These are phyloP conservation scores for Pangasius macronema DNA, from an alignment of 2,797 vertebrate species.

Conservation along the genomic window DNA sequence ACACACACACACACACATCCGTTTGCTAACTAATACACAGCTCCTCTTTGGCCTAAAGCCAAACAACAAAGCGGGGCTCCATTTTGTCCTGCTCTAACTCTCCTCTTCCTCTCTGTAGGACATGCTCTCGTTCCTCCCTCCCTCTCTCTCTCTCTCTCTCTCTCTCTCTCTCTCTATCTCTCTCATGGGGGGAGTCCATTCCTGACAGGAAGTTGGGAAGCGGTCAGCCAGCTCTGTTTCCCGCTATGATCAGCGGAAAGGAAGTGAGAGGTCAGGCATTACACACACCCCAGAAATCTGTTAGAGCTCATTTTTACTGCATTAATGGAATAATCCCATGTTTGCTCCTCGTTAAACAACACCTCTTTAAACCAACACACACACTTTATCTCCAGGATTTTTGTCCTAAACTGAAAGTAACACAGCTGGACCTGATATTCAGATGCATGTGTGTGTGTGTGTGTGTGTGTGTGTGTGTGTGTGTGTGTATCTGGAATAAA, in stretches of 20 bases:
- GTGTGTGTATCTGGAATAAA: not conserved
- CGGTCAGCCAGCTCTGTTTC: constrained; percentile 71
- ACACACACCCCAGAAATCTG: not conserved
- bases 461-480: not conserved
- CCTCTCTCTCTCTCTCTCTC: constrained; percentile 54
- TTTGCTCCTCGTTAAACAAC: not conserved
- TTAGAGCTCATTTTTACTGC: not conserved
- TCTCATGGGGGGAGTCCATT: constrained; percentile 41
- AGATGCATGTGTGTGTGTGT: too few relatives aligned
- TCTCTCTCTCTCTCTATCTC: constrained; percentile 29
- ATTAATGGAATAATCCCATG: not conserved
- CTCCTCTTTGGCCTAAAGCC: constrained; percentile 37
- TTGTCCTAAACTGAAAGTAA: not conserved
- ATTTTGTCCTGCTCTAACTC: constrained; percentile 36
- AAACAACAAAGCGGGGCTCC: constrained; percentile 20
- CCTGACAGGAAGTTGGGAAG: constrained; percentile 75
- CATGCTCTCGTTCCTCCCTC: not conserved
- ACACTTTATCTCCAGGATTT: not conserved
- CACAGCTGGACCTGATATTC: not conserved
- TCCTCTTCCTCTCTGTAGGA: constrained; percentile 33
- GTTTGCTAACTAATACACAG: constrained; percentile 46
- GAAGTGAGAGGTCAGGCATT: constrained; percentile 53
- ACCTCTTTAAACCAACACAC: not conserved
- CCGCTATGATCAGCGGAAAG: constrained; percentile 76
- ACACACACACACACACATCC: not conserved